Evolutionary conservation across 1,140 invertebrate species (phyloP), one percentile per base, ranked within the genome.

Genomic region (Sminthurides bifidus): DNA sequence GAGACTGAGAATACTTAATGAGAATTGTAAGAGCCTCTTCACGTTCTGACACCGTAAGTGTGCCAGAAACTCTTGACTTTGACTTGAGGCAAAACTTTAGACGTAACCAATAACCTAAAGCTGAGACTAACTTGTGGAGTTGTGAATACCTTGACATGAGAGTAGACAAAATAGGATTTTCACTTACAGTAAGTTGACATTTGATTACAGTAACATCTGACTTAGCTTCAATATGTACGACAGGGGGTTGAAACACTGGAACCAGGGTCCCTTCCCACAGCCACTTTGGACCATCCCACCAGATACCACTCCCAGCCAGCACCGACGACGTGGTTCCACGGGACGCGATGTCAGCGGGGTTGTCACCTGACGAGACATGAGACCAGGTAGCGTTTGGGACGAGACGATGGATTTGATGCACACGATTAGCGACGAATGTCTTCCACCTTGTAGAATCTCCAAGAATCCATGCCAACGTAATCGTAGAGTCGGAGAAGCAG

Each of bases 371-470:
- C 40, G 8, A 6, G n/a, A 56, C 44, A 35, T 56, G 54, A n/a
- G 17, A n/a, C 54, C 54, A 56, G 1, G 2, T 1, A 4, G 1
- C 1, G 21, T 12, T 4, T 2, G 40, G 31, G 5, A 26, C 10
- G 5, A 10, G 23, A 2, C 29, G n/a, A 35, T 66, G 65, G 37
- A 74, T 71, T 60, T 68, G 41, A 33, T 56, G 45, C 0, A 72
- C 68, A 41, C 70, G 44, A 61, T 75, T 71, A 0, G 56, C 66
- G 1, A 74, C 70, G 61, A 69, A 74, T 0, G 64, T 66, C 64
- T 73, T 68, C 55, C 66, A 65, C 31, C 51, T 40, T 15, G 56
- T 46, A 3, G 67, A 60, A 23, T 65, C 35, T 17, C 35, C 56
- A n/a, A 59, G 44, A 4, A 74, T 59, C 70, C 71, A 74, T 0